Base-by-base conservation (phyloP, 2,113 vertebrate species). In the Clarias gariepinus region DNA sequence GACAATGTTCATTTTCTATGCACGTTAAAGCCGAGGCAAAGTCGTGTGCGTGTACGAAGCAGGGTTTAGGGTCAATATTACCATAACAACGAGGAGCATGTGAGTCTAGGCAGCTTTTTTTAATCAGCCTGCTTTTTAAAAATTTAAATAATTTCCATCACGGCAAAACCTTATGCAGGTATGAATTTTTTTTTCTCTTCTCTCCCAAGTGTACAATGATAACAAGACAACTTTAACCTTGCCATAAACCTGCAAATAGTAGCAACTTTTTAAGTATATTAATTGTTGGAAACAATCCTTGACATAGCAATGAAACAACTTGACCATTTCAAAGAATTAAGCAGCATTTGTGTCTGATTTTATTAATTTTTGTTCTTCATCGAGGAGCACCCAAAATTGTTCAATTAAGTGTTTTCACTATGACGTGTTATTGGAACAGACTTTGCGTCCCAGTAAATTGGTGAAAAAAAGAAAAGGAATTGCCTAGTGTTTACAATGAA, bases 101-200 rank as follows among this genome's bases (percentile, higher is more conserved):
- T 25, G 18, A 60, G 57, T 33, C 55, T 10, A 4, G 28, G 19
- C 76, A 11, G 53, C 28, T 58, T 53, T 57, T n/a, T 68, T 79
- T 57, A 18, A 57, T 57, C 1, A 79, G 6, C 15, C 77, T 19
- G 25, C 10, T 47, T 74, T 21, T 23, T 4, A 13, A 8, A 23
- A 52, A 76, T 79, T 61, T 36, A 6, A 81, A 81, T 81, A 41
- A 80, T 81, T 81, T 60, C 33, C 30, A 41, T 61, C 30, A 60
- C 30, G 1, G n/a, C 77, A 79, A 79, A 58, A 25, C 41, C 23
- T 76, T 23, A 52, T 25, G 19, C 10, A 52, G 13, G 19, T 74
- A 23, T 52, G 33, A 36, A n/a, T 28, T 66, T 11, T 9, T 64
- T 63, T 6, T 9, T 25, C 25, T 64, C 0, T 68, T 8, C 41